Conservation (phyloP, 2,113 vertebrate genomes). For the Odobenus rosmarus region DNA sequence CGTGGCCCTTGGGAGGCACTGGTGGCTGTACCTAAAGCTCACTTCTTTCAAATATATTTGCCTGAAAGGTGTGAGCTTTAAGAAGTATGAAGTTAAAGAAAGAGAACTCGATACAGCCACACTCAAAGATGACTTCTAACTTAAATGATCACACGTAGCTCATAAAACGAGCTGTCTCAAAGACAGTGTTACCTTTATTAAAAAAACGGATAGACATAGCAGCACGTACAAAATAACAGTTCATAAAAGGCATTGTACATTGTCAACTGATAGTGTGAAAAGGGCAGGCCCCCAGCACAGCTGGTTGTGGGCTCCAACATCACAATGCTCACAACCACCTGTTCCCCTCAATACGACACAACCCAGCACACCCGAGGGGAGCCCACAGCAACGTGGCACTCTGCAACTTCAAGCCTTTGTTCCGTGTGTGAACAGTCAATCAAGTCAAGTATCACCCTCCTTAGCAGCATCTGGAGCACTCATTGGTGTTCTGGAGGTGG, state of each 20-base stretch:
- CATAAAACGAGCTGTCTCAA: constrained; percentile 82
- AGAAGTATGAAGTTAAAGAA: not conserved
- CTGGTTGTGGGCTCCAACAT: not conserved
- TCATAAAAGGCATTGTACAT: constrained; percentile 85
- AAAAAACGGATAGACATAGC: constrained; percentile 91
- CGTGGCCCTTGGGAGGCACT: not conserved
- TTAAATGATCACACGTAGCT: constrained; percentile 23
- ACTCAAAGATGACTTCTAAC: not conserved
- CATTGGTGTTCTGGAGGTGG: constrained; percentile 89
- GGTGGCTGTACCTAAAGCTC: not conserved
- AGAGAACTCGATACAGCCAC: not conserved
- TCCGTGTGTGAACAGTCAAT: constrained; percentile 66
- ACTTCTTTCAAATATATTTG: not conserved
- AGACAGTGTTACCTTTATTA: constrained; percentile 90
- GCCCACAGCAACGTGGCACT: not conserved
- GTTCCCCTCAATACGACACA: not conserved
- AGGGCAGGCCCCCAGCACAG: constrained; percentile 41
- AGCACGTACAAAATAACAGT: constrained; percentile 89
- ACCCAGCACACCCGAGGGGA: constrained; percentile 57
- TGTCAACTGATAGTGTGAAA: constrained; percentile 82
- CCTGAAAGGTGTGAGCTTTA: not conserved
- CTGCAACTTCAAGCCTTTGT: constrained; percentile 77
- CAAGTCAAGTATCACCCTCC: constrained; percentile 89
- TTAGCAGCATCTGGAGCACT: constrained; percentile 96
- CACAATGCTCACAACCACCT: constrained; percentile 24